phyloP scores from a whole-genome alignment of 2,113 vertebrate species.

The Hymenochirus boettgeri region DNA sequence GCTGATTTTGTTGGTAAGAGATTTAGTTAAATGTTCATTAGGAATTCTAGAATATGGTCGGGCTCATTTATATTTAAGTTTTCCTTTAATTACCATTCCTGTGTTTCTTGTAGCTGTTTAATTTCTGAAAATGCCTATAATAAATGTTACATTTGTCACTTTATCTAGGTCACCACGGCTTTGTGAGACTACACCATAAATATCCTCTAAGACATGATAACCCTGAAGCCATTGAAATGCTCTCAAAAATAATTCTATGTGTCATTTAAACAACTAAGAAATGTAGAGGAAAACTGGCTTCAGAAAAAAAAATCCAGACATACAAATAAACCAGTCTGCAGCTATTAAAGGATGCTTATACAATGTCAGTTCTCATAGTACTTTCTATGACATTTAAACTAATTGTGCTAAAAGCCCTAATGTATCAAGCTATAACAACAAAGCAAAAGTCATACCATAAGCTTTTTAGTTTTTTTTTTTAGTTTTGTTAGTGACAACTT shows the following conservation, averaged over 20 bases:
- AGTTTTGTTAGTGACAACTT: not conserved
- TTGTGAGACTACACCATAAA: not conserved
- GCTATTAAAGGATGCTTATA: not conserved
- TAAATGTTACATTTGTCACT: no score
- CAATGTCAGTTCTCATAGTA: not conserved
- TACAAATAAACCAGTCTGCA: not conserved
- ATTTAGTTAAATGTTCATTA: no score
- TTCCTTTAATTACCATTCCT: no score
- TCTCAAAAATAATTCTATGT: not conserved
- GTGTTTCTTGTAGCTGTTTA: no score
- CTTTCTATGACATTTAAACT: not conserved
- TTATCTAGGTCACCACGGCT: constrained; percentile 1
- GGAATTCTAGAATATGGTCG: no score
- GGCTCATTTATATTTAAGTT: no score
- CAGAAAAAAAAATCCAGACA: not conserved
- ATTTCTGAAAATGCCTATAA: no score
- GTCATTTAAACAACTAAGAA: not conserved
- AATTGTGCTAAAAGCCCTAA: not conserved
- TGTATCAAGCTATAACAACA: not conserved
- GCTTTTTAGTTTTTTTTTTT: no score
- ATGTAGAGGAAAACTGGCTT: not conserved
- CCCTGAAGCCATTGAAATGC: not conserved
- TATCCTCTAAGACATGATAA: constrained; percentile 1
- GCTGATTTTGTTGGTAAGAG: no score
- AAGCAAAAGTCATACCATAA: not conserved